Evolutionary conservation across 2,888 invertebrate species (phyloP).

Genomic region (Galerucella nymphaeae): DNA sequence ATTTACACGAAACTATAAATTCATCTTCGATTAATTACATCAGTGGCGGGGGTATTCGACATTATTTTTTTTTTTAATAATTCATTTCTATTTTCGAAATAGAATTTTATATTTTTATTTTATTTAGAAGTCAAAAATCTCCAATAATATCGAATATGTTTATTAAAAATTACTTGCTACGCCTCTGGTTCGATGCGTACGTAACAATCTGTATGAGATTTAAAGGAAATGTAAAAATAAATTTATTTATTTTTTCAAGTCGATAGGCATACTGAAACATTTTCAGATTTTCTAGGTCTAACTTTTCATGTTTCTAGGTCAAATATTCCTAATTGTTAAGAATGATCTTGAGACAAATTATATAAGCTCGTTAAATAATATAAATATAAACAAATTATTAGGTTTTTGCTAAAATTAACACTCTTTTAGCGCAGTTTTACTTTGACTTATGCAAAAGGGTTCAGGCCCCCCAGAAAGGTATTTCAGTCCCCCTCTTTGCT

Average conservation of each 20-base stretch:
- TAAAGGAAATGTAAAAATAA: slow-evolving; percentile 37
- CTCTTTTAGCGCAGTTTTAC: no score
- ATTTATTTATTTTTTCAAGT: slow-evolving; percentile 34
- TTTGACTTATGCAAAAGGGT: no score
- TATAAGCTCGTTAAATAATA: no score
- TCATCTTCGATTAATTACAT: slow-evolving; percentile 22
- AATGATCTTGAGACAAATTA: no score
- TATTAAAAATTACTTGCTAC: neutral
- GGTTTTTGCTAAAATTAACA: no score
- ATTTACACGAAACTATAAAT: slow-evolving; percentile 39
- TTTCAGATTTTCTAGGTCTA: slow-evolving; percentile 31
- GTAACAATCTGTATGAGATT: slow-evolving; percentile 5
- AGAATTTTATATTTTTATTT: no score
- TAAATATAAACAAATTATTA: no score
- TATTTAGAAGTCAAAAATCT: no score
- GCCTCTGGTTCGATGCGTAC: neutral
- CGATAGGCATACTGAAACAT: slow-evolving; percentile 26
- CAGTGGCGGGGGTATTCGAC: slow-evolving; percentile 13
- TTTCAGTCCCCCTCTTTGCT: no score
- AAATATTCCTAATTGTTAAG: neutral
- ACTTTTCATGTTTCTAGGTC: slow-evolving; percentile 33
- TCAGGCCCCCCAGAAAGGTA: no score
- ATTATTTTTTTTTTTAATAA: neutral
- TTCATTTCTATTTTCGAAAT: no score
- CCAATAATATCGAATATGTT: no score